Evolutionary conservation across 2,888 invertebrate genomes (phyloP), one percentile per base, ranked within the genome.

Genomic region (Mythimna albipuncta): DNA sequence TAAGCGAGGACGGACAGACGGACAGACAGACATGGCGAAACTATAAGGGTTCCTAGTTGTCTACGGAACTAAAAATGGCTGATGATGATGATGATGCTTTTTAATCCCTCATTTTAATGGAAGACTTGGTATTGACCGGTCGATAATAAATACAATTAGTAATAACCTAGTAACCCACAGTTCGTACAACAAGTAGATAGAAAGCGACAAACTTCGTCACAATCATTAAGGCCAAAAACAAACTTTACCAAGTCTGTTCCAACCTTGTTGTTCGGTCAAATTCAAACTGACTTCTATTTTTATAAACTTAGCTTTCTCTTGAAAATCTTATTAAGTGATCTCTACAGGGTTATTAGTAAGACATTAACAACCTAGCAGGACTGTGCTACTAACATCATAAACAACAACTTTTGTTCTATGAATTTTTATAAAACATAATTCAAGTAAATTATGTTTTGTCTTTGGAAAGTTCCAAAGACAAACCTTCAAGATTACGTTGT

Each of bases 201-300:
- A 72, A 77, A 72, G 70, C 44, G n/a, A 44, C 44, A 64, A 82
- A 75, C 11, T 81, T 68, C 11, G 6, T 54, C 1, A 54, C 50
- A 71, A 69, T 64, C 6, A 75, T 67, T 59, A 52, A 44, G 35
- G 69, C 57, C 32, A 61, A 70, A 77, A 63, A 72, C 55, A 61
- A 61, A 79, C 26, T 16, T 71, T 44, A 16, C 16, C 2, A 68
- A 75, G 72, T 72, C 72, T 52, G 57, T 79, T 64, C 11, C 50
- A 83, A 79, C 50, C 75, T 75, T 44, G 58, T 71, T 52, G 65
- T 79, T 58, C 67, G 50, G 6, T 59, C 54, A 32, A 83, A 64
- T 41, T 61, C 57, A 61, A 79, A 67, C 38, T 38, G 62, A 70
- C 16, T 55, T 19, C 16, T 66, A 47, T 16, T 63, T 78, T 78